A percentile compares a stretch with the other conserved stretches of the same genome.
phyloP scores from a whole-genome alignment of 2,113 vertebrate species.

The Ifrita kowaldi region DNA sequence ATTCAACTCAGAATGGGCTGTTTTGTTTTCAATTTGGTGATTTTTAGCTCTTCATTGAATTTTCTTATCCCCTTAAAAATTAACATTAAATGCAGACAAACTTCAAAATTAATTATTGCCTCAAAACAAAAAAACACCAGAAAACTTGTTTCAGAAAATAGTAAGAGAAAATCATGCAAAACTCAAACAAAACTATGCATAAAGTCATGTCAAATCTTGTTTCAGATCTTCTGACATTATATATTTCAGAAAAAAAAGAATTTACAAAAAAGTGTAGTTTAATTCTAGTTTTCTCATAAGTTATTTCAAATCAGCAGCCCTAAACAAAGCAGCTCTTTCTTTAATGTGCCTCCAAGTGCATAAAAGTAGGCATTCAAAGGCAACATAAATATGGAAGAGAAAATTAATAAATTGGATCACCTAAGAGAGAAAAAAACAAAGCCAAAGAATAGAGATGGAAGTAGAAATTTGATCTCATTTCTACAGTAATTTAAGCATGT shows the following conservation, averaged over 20 bases:
- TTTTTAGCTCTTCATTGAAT: neutral
- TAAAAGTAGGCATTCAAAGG: neutral
- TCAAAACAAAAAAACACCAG: neutral
- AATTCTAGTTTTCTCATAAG: neutral
- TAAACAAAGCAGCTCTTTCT: neutral
- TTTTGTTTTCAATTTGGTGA: neutral
- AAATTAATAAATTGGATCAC: neutral
- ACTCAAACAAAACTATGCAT: neutral
- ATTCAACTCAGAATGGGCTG: conserved; percentile 1
- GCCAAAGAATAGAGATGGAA: neutral
- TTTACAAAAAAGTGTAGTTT: neutral
- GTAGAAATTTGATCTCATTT: neutral
- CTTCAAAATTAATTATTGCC: neutral
- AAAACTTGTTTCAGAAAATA: neutral
- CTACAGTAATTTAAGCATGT: neutral
- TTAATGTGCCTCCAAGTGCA: neutral
- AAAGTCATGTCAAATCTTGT: neutral
- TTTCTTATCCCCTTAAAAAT: neutral
- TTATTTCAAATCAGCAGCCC: neutral
- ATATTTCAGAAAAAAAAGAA: neutral
- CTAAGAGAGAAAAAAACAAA: neutral
- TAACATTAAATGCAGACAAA: neutral
- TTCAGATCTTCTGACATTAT: neutral
- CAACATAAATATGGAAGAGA: neutral
- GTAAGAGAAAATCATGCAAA: neutral